phyloP scores from a whole-genome alignment of 2,797 vertebrate genomes.

The Tadarida brasiliensis region DNA sequence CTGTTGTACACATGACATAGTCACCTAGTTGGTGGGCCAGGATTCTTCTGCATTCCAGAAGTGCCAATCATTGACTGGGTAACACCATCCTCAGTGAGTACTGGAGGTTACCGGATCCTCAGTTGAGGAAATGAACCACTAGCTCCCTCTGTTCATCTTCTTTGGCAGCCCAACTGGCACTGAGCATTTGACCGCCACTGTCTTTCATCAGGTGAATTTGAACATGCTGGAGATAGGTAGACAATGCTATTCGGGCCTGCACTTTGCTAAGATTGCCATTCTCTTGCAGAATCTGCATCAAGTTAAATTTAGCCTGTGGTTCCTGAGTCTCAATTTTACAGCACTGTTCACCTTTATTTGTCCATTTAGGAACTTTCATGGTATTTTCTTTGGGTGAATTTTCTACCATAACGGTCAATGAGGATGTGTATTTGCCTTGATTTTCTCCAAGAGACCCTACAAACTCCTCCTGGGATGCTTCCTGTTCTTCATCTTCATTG shows the following conservation, averaged over 20 bases:
- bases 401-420: conserved; percentile 75
- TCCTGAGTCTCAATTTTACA: conserved; percentile 66
- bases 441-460: conserved; percentile 77
- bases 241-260: conserved; percentile 96
- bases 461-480: conserved; percentile 84
- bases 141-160: conserved; percentile 95
- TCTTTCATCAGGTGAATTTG: conserved; percentile 93
- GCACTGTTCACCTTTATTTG: conserved; percentile 68
- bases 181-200: conserved; percentile 86
- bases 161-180: conserved; percentile 91
- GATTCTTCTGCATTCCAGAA: too few relatives aligned
- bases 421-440: conserved; percentile 80
- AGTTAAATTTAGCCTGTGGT: conserved; percentile 89
- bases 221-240: conserved; percentile 95
- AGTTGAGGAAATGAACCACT: too few relatives aligned
- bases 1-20: too few relatives aligned
- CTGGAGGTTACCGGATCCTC: too few relatives aligned
- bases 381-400: conserved; percentile 73
- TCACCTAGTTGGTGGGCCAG: too few relatives aligned
- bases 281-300: conserved; percentile 94
- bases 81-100: too few relatives aligned
- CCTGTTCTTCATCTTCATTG: conserved; percentile 88
- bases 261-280: conserved; percentile 96
- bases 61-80: too few relatives aligned
- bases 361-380: conserved; percentile 77